Base-by-base conservation (phyloP, 2,888 invertebrate species). In the Chaetoderma sp. region DNA sequence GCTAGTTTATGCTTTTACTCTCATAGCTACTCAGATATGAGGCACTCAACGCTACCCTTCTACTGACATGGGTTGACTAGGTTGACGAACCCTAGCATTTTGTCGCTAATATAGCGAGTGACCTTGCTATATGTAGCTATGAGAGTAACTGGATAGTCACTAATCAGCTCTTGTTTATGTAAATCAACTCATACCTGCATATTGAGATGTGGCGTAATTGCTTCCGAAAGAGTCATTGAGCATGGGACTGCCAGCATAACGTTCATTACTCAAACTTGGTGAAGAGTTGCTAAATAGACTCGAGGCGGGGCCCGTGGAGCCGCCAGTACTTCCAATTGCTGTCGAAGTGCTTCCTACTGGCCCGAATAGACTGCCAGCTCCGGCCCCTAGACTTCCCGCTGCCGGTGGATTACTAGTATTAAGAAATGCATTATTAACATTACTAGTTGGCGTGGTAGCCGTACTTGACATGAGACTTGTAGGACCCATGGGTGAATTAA, bases 311-410 rank as follows among this genome's bases (percentile, higher is more conserved):
- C 78, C 81, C 16, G 80, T 77, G 6, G 81, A 80, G 42, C n/a
- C n/a, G 2, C 79, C 78, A 13, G 79, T 77, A 69, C 79, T 80
- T 39, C 79, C 81, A 23, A 80, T 70, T 33, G 89, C 92, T 88
- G 92, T 91, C 89, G 94, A 94, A 13, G 79, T 78, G 60, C 81
- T 81, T 49, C 94, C 94, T 75, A 95, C 93, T 66, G 94, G 93
- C 64, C 94, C 94, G 88, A 94, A 95, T 58, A 94, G 92, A 76
- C 91, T 91, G 71, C 83, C 81, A 83, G 86, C 86, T 55, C 79
- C 75, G 84, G 88, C 79, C 81, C 87, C n/a, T n/a, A n/a, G n/a
- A 74, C 52, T 69, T 70, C 58, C 27, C 18, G 28, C 25, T 18
- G 30, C 52, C n/a, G n/a, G 75, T 56, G 74, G 78, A 59, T 75